Evolutionary conservation across 2,888 invertebrate species (phyloP).

Genomic region (Hermaeophaga mercurialis): DNA sequence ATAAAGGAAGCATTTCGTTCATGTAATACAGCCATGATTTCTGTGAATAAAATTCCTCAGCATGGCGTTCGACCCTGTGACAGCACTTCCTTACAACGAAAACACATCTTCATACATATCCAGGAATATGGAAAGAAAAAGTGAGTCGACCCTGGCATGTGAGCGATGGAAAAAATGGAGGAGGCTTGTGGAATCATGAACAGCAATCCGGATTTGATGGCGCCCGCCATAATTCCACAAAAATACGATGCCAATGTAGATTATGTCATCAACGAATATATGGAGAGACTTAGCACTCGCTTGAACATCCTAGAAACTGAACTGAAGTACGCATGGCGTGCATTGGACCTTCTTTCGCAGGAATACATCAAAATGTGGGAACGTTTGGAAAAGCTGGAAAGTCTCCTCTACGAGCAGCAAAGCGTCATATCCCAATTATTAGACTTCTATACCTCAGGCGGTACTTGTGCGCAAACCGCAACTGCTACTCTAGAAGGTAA

Average conservation of each 20-base stretch:
- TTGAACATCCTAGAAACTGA: constrained; percentile 88
- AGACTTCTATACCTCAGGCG: constrained; percentile 73
- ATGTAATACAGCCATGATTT: constrained; percentile 18
- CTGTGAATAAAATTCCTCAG: constrained; percentile 3
- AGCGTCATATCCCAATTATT: constrained; percentile 87
- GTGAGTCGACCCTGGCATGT: constrained; percentile 20
- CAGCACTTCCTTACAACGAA: constrained; percentile 22
- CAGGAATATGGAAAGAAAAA: constrained; percentile 15
- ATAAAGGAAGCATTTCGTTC: not conserved
- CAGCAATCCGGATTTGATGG: constrained; percentile 49
- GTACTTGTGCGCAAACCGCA: constrained; percentile 57
- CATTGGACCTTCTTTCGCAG: constrained; percentile 85
- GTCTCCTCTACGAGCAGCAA: constrained; percentile 86
- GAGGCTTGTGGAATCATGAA: constrained; percentile 38
- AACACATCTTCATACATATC: not conserved
- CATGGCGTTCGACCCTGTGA: constrained; percentile 8
- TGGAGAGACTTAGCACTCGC: constrained; percentile 87
- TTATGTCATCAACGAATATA: constrained; percentile 86
- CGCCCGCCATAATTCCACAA: constrained; percentile 49
- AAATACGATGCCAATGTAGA: constrained; percentile 61
- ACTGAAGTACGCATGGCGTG: constrained; percentile 90
- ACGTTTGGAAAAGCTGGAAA: constrained; percentile 84
- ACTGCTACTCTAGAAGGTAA: constrained; percentile 51
- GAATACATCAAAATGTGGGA: constrained; percentile 96
- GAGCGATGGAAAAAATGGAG: constrained; percentile 42